These are phyloP conservation scores for Thunnus maccoyii DNA, from an alignment of 2,113 vertebrate genomes.

Conservation along the genomic window DNA sequence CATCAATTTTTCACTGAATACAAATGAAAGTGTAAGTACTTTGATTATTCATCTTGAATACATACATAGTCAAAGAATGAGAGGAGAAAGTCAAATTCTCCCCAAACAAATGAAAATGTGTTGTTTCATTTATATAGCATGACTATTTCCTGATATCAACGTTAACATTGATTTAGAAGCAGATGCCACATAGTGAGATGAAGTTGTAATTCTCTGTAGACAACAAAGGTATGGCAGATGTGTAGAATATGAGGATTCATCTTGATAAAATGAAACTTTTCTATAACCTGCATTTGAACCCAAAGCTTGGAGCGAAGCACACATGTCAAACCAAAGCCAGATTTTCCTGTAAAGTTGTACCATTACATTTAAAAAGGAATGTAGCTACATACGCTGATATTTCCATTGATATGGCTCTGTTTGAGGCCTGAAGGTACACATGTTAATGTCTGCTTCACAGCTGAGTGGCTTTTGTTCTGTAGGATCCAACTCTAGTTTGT, in stretches of 20 bases:
- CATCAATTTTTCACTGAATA: conserved; percentile 99
- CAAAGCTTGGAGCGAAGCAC: neutral
- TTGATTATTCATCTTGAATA: conserved; percentile 58
- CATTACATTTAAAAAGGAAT: neutral
- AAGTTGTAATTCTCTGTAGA: neutral
- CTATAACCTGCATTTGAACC: neutral
- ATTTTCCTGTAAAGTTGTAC: neutral
- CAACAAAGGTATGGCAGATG: too few relatives aligned
- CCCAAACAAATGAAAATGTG: conserved; percentile 4
- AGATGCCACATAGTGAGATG: neutral
- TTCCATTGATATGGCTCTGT: neutral
- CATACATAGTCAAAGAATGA: neutral
- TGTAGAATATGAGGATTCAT: neutral
- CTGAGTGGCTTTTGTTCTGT: conserved; percentile 19
- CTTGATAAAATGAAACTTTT: neutral
- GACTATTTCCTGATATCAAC: conserved; percentile 1
- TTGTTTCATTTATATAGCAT: neutral
- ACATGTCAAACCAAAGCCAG: neutral
- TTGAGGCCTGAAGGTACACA: neutral
- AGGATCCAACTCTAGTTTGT: conserved; percentile 7
- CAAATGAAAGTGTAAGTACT: conserved; percentile 98
- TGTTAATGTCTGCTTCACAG: neutral
- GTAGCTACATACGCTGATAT: neutral
- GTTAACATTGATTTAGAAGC: neutral
- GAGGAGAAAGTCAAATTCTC: neutral